A percentile compares a stretch with the other conserved stretches of the same genome.
Evolutionary conservation across 1,140 invertebrate genomes (phyloP).

Genomic region (Eriocheir sinensis): DNA sequence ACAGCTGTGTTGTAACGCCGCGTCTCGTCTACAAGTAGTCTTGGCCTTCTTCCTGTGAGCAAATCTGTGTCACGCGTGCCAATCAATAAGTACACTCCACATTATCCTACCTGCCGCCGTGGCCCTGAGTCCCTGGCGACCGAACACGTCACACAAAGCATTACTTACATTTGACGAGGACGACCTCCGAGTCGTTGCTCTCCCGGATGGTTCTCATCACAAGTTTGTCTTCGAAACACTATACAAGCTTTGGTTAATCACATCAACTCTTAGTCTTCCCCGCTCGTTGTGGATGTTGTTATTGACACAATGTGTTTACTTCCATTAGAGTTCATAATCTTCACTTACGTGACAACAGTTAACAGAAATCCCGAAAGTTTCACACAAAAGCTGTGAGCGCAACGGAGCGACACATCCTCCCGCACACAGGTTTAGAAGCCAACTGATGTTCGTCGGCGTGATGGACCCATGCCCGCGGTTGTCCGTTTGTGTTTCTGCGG

Average conservation of each 20-base stretch:
- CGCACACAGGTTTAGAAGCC: slow-evolving; percentile 39
- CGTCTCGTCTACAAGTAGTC: neutral
- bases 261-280: neutral
- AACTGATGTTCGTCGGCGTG: slow-evolving; percentile 40
- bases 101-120: neutral
- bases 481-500: slow-evolving; percentile 45
- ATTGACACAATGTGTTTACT: neutral
- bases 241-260: neutral
- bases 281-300: neutral
- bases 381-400: slow-evolving; percentile 27
- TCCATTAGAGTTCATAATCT: neutral
- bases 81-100: neutral
- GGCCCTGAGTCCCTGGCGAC: neutral
- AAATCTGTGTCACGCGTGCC: neutral
- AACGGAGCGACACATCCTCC: slow-evolving; percentile 34
- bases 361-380: neutral
- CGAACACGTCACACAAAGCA: neutral
- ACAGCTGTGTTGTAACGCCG: neutral
- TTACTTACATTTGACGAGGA: slow-evolving; percentile 59
- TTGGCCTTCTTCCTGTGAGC: neutral
- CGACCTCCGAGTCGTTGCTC: slow-evolving; percentile 61
- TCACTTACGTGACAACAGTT: no score
- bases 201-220: slow-evolving; percentile 57
- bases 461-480: neutral
- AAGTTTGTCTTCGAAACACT: neutral